Evolutionary conservation across 2,113 vertebrate species (phyloP).

Genomic region (Abramis brama): DNA sequence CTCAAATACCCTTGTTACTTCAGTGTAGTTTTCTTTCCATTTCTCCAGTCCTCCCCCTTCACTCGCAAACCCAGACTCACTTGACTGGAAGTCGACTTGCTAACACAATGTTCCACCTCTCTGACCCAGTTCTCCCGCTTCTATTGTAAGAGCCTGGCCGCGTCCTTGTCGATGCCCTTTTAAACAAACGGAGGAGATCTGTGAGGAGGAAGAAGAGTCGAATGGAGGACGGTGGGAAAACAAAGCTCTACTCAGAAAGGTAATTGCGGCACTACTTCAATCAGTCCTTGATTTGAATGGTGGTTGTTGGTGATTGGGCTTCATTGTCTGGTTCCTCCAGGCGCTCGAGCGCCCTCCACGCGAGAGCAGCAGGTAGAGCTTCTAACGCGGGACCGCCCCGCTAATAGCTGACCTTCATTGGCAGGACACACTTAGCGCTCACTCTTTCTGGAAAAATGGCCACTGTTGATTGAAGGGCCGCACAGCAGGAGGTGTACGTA

Average conservation of each 20-base stretch:
- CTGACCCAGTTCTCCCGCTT: slow-evolving; percentile 23
- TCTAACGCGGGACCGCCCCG: slow-evolving; percentile 6
- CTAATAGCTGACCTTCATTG: slow-evolving; percentile 49
- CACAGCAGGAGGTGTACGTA: not conserved
- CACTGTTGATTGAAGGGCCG: slow-evolving; percentile 41
- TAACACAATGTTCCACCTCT: slow-evolving; percentile 24
- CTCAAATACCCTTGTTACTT: not conserved
- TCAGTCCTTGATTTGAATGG: slow-evolving; percentile 62
- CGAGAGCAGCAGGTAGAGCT: slow-evolving; percentile 15
- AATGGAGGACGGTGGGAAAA: slow-evolving; percentile 40
- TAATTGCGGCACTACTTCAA: slow-evolving; percentile 62
- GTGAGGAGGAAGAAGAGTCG: slow-evolving; percentile 24
- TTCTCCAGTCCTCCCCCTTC: slow-evolving; percentile 20
- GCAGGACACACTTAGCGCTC: not conserved
- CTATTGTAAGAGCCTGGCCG: slow-evolving; percentile 5
- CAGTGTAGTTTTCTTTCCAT: not conserved
- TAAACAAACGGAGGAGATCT: slow-evolving; percentile 45
- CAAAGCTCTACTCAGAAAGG: slow-evolving; percentile 54
- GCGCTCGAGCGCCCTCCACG: not conserved
- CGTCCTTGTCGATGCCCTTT: slow-evolving; percentile 49
- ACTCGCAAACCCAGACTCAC: slow-evolving; percentile 12
- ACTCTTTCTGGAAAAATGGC: not conserved
- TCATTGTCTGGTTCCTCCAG: slow-evolving; percentile 52
- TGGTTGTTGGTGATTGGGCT: slow-evolving; percentile 55
- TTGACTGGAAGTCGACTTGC: slow-evolving; percentile 37